Percentiles rank a stretch among this genome's conserved stretches.
phyloP scores from a whole-genome alignment of 1,140 invertebrate genomes.

The Eubasilissa regina region DNA sequence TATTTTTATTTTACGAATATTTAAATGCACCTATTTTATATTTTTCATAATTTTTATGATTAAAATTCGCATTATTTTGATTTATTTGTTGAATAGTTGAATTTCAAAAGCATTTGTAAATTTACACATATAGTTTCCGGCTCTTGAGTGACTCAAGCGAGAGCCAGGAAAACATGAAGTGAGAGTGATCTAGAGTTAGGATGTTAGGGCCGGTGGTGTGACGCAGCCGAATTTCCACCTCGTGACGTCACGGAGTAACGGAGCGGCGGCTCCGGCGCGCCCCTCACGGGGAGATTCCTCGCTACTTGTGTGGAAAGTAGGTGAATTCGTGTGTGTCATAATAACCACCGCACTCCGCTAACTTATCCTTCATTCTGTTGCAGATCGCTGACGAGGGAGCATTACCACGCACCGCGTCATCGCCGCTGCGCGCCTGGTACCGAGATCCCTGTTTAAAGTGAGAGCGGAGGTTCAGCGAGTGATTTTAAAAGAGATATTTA shows the following conservation, averaged over 20 bases:
- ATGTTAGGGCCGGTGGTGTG: constrained; percentile 2
- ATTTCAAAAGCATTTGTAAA: not conserved
- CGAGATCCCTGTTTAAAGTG: not conserved
- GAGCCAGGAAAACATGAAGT: not conserved
- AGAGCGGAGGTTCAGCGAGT: constrained; percentile 6
- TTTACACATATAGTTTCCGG: not conserved
- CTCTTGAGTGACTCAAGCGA: not conserved
- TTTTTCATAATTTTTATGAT: no score
- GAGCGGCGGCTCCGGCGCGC: constrained; percentile 9
- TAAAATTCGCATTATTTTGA: no score
- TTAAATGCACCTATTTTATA: no score
- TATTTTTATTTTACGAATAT: no score
- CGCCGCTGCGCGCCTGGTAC: constrained; percentile 12
- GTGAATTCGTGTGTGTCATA: constrained; percentile 31
- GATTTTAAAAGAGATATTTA: not conserved
- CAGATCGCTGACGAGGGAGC: constrained; percentile 56
- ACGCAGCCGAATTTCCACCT: not conserved
- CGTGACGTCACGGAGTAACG: constrained; percentile 38
- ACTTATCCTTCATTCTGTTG: constrained; percentile 59
- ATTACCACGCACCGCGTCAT: constrained; percentile 32
- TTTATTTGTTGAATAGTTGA: not conserved
- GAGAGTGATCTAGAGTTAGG: constrained; percentile 11
- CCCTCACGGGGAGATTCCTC: constrained; percentile 27
- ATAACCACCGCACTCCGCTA: constrained; percentile 23
- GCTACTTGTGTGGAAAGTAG: constrained; percentile 29